These are phyloP conservation scores for Oxycera nigricornis DNA, from an alignment of 2,888 invertebrate species.

Conservation along the genomic window DNA sequence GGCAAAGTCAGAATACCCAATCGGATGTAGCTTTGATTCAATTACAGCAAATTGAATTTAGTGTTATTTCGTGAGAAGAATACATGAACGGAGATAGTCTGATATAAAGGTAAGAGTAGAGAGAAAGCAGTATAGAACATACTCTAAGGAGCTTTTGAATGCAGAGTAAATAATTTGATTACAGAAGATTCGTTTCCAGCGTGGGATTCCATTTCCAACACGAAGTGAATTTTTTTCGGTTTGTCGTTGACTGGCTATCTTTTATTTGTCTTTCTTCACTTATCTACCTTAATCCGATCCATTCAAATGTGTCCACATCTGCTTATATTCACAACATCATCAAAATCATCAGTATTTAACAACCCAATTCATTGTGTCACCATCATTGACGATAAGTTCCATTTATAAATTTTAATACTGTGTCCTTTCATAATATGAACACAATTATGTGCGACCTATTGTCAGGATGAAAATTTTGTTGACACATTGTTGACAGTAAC, in stretches of 20 bases:
- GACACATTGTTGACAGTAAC: conserved; percentile 15
- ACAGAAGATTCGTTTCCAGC: no score
- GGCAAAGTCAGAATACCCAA: not conserved
- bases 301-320: not conserved
- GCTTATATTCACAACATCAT: not conserved
- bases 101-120: no score
- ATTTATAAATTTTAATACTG: not conserved
- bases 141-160: no score
- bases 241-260: no score
- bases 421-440: not conserved
- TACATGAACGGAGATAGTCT: no score
- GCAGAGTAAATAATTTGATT: no score
- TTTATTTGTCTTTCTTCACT: no score
- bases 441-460: not conserved
- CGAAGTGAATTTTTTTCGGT: no score
- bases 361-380: conserved; percentile 2
- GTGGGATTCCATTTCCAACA: no score
- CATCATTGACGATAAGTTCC: not conserved
- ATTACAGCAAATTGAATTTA: conserved; percentile 46
- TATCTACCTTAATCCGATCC: no score
- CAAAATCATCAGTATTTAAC: not conserved
- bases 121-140: no score
- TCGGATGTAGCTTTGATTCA: conserved; percentile 43
- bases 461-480: not conserved
- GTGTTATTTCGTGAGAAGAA: conserved; percentile 21